Evolutionary conservation across 2,113 vertebrate species (phyloP).

Genomic region (Chaenogobius annularis): DNA sequence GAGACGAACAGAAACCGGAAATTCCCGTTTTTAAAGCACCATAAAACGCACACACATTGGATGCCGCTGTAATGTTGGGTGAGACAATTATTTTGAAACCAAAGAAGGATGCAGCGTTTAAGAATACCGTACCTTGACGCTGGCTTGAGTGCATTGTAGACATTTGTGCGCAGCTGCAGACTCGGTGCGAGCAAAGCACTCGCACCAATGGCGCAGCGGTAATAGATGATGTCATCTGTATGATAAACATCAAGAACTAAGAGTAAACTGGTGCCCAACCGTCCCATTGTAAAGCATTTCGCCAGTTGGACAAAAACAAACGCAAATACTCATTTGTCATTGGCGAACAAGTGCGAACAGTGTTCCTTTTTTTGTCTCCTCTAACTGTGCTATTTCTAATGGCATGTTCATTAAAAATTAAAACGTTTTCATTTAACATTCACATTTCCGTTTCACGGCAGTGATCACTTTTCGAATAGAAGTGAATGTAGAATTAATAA

Average conservation of each 20-base stretch:
- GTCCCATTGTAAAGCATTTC: not conserved
- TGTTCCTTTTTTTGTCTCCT: too few species aligned
- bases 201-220: constrained; percentile 30
- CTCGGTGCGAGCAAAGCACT: constrained; percentile 1
- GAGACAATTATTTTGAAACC: constrained; percentile 46
- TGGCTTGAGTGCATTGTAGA: not conserved
- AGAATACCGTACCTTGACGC: not conserved
- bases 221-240: constrained; percentile 46
- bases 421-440: too few species aligned
- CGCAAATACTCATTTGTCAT: too few species aligned
- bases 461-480: too few species aligned
- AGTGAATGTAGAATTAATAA: too few species aligned
- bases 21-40: accelerated
- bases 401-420: too few species aligned
- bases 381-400: too few species aligned
- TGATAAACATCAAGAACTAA: not conserved
- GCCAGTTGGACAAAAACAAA: not conserved
- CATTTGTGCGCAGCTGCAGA: constrained; percentile 58
- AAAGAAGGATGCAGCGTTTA: not conserved
- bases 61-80: not conserved
- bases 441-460: too few species aligned
- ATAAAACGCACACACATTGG: constrained; percentile 1
- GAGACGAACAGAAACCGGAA: constrained; percentile 7
- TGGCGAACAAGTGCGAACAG: too few species aligned
- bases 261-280: not conserved